Base-by-base conservation (phyloP, 2,797 vertebrate genomes). In the Hydrocynus forskahlii region DNA sequence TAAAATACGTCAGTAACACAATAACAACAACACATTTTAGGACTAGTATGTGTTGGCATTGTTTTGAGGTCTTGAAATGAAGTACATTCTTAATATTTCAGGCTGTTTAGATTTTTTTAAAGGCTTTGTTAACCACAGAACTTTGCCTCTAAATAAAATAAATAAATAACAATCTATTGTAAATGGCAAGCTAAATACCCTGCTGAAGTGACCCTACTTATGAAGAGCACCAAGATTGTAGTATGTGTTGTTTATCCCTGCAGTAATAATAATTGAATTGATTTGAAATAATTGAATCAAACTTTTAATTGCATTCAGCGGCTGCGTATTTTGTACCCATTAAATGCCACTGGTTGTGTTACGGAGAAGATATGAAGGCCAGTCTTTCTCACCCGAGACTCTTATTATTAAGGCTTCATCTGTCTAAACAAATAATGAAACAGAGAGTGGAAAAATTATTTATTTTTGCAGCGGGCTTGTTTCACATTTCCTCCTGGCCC, bases 361-460 rank as follows among this genome's bases (percentile, higher is more conserved):
- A 80, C 76, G 90, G 92, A 92, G 90, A 87, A 85, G 86, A 91
- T 91, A 90, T 89, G 88, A 89, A 88, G 83, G 76, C 91, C 92
- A 93, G 92, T 89, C 89, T 91, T 93, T 88, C 91, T 93, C 91
- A n/a, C 82, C 84, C 88, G 91, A 90, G 88, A 92, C 91, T 92
- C 92, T 91, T 91, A 92, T 94, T 93, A 94, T 94, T 94, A 94
- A 63, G 70, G 55, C 75, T 74, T 60, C 92, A 94, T 94, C 92
- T 89, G 91, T 92, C 92, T 92, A 92, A 94, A 94, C 91, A 93
- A 91, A 92, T 94, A 93, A 94, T 93, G 90, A 94, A 95, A 93
- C 91, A 93, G 94, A 94, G 93, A 93, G 92, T 92, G 91, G 91
- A 93, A 94, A 91, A 81, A 83, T 94, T 94, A 93, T 93, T 93